Base-by-base conservation (phyloP, 2,797 vertebrate species). In the Ataeniobius toweri region DNA sequence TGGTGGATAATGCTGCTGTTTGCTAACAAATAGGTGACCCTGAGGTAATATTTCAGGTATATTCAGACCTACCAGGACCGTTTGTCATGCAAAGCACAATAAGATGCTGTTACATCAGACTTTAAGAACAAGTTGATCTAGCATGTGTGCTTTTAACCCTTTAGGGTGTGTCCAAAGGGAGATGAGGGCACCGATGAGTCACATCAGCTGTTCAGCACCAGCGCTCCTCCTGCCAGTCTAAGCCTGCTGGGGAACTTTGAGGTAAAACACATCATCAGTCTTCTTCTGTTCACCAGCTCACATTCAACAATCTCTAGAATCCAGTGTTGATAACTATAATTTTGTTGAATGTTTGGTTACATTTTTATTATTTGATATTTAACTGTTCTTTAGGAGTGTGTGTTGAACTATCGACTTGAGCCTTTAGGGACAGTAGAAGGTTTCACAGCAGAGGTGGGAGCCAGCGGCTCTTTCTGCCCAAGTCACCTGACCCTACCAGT, bases 161-260 rank as follows among this genome's bases (percentile, higher is more conserved):
- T 88, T 92, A 99, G 98, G 88, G 93, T 95, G 79, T 97, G 94
- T 95, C 93, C 96, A 91, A 98, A 96, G 87, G 94, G 94, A 93
- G 96, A 97, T 67, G 92, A 92, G 76, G 94, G 96, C 90, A 86
- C 91, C 41, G 96, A 97, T 86, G 95, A 94, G 90, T 94, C 95
- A 79, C 96, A 97, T 93, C 96, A 96, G 88, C 94, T 97, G 92
- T 94, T 99, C 83, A 98, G 97, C 94, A 96, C 96, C 89, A 99
- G 98, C 78, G 97, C 98, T 93, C 98, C 97, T 88, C 96, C 97
- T 83, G 94, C 97, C 89, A 98, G 96, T 94, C 98, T 99, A 90
- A 98, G 98, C 92, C 96, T 99, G 83, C 96, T 99, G 91, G 98
- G 98, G 93, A 99, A 99, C 95, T 99, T 99, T 95, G 98, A 99